Base-by-base conservation (phyloP, 2,797 vertebrate genomes). In the Sebastes matsubarae region DNA sequence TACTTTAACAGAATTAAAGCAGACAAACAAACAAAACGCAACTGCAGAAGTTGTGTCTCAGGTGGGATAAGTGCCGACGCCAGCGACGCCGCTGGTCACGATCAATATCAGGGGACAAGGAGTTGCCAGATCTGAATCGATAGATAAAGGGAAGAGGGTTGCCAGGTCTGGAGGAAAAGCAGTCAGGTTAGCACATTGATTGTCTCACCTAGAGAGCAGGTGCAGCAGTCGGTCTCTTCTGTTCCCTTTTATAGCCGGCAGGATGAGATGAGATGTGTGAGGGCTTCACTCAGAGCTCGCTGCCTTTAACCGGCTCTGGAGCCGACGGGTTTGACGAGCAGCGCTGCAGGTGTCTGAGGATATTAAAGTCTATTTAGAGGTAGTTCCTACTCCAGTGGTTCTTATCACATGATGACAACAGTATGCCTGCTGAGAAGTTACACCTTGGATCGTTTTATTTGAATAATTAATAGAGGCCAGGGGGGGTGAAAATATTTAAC, bases 161-260 rank as follows among this genome's bases (percentile, higher is more conserved):
- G 76, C 79, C 84, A 84, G 85, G 68, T 89, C 84, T 86, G 84
- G 60, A 78, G 83, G 79, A 87, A 73, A 91, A 87, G 78, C 64
- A 85, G 80, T 78, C 84, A 82, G 91, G 94, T 95, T 93, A 91
- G 83, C 68, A 67, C 82, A 94, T 93, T 68, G 89, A 94, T 93
- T 85, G 72, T 65, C 60, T 87, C 79, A 30, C 27, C 36, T 30
- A 8, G 72, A 66, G 72, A 60, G 60, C 84, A 76, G 81, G 73
- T 88, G 81, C 85, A 72, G 82, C 59, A 66, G 63, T 68, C 6
- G 38, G 38, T 16, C 38, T 42, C 38, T 42, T 81, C 52, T 58
- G 36, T 25, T 77, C n/a, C n/a, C 66, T 77, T 77, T 74, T 69
- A 36, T 60, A 72, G 70, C 34, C 24, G 68, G 9, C 1, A 68